Percentiles rank a stretch among this genome's conserved stretches.
phyloP scores from a whole-genome alignment of 2,888 invertebrate genomes.

The Cryptus armator region DNA sequence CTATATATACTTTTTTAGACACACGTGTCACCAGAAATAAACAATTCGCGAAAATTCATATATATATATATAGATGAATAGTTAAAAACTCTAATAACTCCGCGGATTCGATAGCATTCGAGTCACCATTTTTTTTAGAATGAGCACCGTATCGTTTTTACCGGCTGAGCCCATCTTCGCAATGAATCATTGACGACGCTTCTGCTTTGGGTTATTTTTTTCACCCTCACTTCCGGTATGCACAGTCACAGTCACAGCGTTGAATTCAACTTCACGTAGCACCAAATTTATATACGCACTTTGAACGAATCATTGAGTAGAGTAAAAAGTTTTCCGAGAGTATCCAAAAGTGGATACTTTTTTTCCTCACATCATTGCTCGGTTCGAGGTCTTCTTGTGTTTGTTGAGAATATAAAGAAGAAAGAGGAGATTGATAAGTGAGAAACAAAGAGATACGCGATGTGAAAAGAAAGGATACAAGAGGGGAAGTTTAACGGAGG shows the following conservation, averaged over 20 bases:
- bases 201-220: background rate
- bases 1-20: slow-evolving; percentile 1
- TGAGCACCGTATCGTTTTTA: background rate
- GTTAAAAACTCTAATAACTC: background rate
- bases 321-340: background rate
- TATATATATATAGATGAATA: background rate
- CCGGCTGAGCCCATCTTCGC: slow-evolving; percentile 3
- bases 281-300: slow-evolving; percentile 8
- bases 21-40: slow-evolving; percentile 36
- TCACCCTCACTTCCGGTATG: slow-evolving; percentile 14
- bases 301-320: slow-evolving; percentile 4
- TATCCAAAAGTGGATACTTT: background rate
- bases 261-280: slow-evolving; percentile 18
- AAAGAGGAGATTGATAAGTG: slow-evolving; percentile 2
- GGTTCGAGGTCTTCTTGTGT: background rate
- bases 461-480: too few relatives aligned
- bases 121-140: background rate
- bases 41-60: background rate
- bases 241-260: slow-evolving; percentile 2
- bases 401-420: background rate
- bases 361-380: background rate
- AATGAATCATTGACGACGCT: background rate
- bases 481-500: background rate
- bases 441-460: too few relatives aligned
- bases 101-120: slow-evolving; percentile 4